Percentiles rank a stretch among this genome's conserved stretches.
Conservation (phyloP, 2,888 invertebrate species). For the Apodemia hepburni region DNA sequence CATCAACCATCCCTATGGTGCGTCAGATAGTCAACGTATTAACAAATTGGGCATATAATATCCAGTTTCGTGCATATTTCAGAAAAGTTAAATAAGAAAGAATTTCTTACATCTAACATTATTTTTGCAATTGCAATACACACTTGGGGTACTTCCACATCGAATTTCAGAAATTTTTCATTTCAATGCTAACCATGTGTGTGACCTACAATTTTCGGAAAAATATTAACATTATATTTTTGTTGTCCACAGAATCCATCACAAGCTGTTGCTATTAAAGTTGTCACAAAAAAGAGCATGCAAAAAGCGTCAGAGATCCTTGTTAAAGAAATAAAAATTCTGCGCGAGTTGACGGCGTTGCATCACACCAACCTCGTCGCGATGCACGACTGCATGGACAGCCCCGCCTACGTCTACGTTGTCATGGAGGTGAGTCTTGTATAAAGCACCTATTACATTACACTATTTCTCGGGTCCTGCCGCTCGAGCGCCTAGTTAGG, state of each 20-base stretch:
- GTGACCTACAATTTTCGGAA: too few species aligned
- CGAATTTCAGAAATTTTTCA: too few species aligned
- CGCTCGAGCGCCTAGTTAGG: too few species aligned
- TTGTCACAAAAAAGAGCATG: constrained; percentile 98
- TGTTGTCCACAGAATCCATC: constrained; percentile 85
- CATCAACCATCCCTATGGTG: too few species aligned
- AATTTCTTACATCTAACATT: too few species aligned
- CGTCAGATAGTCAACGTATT: too few species aligned
- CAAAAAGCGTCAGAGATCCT: constrained; percentile 98
- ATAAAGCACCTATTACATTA: background rate
- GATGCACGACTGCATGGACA: constrained; percentile 98
- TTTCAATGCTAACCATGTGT: background rate
- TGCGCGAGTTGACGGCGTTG: constrained; percentile 97
- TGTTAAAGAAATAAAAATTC: constrained; percentile 98
- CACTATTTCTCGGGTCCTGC: too few species aligned
- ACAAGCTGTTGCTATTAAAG: constrained; percentile 97
- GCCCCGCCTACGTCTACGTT: constrained; percentile 95
- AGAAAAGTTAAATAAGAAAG: too few species aligned
- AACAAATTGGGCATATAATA: too few species aligned
- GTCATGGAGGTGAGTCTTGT: constrained; percentile 95
- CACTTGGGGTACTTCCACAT: too few species aligned
- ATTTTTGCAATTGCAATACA: too few species aligned
- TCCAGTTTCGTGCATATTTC: too few species aligned
- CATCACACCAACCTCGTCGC: constrained; percentile 99
- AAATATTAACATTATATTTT: background rate